Evolutionary conservation across 2,888 invertebrate species (phyloP).

Genomic region (Chloroclysta siterata): DNA sequence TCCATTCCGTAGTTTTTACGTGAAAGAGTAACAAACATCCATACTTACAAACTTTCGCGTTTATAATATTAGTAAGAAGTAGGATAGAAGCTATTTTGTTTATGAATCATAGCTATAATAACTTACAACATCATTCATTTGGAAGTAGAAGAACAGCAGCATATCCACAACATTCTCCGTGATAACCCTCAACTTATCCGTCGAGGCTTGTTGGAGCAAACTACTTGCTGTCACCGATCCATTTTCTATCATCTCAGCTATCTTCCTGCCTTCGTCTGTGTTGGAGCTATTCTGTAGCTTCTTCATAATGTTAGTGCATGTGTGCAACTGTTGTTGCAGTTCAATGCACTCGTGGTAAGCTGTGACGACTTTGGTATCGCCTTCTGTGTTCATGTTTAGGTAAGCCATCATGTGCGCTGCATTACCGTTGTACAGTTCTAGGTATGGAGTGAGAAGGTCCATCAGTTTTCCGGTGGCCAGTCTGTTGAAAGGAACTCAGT

Average conservation of each 20-base stretch:
- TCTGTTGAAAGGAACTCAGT: constrained; percentile 84
- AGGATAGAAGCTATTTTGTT: too few relatives aligned
- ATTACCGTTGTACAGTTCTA: constrained; percentile 92
- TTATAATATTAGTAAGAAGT: too few relatives aligned
- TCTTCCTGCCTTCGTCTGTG: constrained; percentile 65
- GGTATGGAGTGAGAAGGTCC: constrained; percentile 90
- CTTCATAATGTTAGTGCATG: constrained; percentile 90
- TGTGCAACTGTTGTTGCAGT: constrained; percentile 95
- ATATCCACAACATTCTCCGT: constrained; percentile 93
- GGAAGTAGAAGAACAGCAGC: constrained; percentile 88
- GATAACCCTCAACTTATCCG: constrained; percentile 93
- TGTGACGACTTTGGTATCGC: constrained; percentile 81
- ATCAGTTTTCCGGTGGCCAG: constrained; percentile 94
- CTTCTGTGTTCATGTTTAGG: constrained; percentile 87
- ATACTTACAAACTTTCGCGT: too few relatives aligned
- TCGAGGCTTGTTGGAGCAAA: constrained; percentile 87
- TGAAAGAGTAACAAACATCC: too few relatives aligned
- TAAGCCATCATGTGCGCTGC: constrained; percentile 94
- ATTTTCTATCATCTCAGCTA: constrained; percentile 63
- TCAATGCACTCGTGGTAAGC: constrained; percentile 91
- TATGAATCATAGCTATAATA: background rate
- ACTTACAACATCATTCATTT: constrained; percentile 73
- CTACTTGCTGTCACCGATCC: constrained; percentile 68
- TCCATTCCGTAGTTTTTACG: too few relatives aligned
- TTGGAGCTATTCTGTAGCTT: constrained; percentile 87